A percentile compares a stretch with the other conserved stretches of the same genome.
Conservation (phyloP, 2,888 invertebrate species). For the Ferdinandea cuprea region DNA sequence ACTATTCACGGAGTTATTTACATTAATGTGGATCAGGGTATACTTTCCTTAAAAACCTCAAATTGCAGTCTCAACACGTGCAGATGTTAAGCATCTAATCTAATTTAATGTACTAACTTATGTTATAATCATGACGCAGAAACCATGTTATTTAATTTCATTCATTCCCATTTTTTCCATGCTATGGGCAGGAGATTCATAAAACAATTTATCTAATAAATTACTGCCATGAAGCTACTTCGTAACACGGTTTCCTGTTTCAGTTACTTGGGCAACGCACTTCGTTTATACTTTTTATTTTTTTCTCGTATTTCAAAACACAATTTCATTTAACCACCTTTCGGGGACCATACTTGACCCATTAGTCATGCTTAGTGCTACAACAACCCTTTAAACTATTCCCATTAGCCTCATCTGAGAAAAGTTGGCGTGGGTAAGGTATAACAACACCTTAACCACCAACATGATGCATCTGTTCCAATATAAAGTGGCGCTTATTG, state of each 20-base stretch:
- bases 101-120: too few relatives aligned
- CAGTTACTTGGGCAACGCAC: slow-evolving; percentile 4
- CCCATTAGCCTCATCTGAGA: slow-evolving; percentile 49
- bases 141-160: too few relatives aligned
- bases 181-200: neutral
- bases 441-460: slow-evolving; percentile 2
- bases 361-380: slow-evolving; percentile 62
- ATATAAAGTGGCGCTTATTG: slow-evolving; percentile 64
- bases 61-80: too few relatives aligned
- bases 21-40: too few relatives aligned
- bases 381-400: slow-evolving; percentile 57
- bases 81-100: too few relatives aligned
- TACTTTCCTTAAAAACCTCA: too few relatives aligned
- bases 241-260: neutral
- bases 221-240: neutral
- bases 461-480: slow-evolving; percentile 66
- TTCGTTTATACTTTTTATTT: neutral
- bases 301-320: neutral
- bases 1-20: too few relatives aligned
- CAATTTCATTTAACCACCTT: slow-evolving; percentile 34
- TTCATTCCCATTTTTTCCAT: too few relatives aligned
- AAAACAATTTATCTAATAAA: slow-evolving; percentile 7
- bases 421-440: neutral
- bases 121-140: too few relatives aligned
- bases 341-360: slow-evolving; percentile 10